phyloP scores from a whole-genome alignment of 1,140 invertebrate genomes.

The Epicauta chinensis region DNA sequence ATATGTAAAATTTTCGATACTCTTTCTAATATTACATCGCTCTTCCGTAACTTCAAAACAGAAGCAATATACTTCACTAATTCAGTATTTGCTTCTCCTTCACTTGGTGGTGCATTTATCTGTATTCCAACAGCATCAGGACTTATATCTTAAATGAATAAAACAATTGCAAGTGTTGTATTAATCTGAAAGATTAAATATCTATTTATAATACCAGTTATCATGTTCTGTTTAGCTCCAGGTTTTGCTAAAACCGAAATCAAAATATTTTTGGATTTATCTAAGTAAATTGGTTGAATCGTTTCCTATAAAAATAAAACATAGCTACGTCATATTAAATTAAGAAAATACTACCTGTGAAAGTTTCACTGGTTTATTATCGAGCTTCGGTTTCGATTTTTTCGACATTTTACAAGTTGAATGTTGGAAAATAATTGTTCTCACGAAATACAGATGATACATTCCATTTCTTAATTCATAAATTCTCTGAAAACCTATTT shows the following conservation, averaged over 20 bases:
- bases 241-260: constrained; percentile 70
- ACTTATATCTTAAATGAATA: no score
- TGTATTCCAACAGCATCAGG: constrained; percentile 47
- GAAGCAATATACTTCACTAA: constrained; percentile 61
- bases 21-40: constrained; percentile 55
- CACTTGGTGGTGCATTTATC: constrained; percentile 65
- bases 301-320: constrained; percentile 12
- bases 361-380: no score
- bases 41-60: constrained; percentile 57
- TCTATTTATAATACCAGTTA: no score
- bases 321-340: no score
- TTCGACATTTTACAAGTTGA: no score
- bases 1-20: constrained; percentile 39
- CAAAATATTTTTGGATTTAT: constrained; percentile 56
- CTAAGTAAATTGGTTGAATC: constrained; percentile 44
- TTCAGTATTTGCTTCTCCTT: constrained; percentile 69
- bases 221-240: constrained; percentile 63
- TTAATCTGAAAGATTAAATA: no score
- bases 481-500: not conserved
- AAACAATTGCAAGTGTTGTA: no score
- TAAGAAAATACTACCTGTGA: not conserved
- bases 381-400: no score
- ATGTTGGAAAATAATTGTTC: no score
- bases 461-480: no score
- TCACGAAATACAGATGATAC: no score